These are phyloP conservation scores for Macrophya annulata DNA, from an alignment of 2,888 invertebrate species.

Conservation along the genomic window DNA sequence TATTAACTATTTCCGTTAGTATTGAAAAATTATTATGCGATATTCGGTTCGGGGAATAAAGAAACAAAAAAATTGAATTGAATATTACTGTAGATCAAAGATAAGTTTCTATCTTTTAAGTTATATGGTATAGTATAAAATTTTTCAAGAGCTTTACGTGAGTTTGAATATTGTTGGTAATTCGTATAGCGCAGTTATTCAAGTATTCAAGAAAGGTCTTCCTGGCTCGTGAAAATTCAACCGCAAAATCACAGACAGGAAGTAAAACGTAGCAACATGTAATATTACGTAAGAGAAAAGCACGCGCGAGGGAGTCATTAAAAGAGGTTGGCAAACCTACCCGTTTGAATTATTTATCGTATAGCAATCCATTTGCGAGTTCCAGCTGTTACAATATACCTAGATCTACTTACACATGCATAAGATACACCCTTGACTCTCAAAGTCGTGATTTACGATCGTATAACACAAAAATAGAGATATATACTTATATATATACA, in stretches of 20 bases:
- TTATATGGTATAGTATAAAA: not conserved
- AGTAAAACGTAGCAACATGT: not conserved
- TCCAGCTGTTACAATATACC: not conserved
- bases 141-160: not conserved
- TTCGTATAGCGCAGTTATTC: not conserved
- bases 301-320: not conserved
- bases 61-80: too few relatives aligned
- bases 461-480: not conserved
- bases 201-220: slow-evolving; percentile 9
- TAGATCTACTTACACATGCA: not conserved
- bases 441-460: slow-evolving; percentile 29
- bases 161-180: not conserved
- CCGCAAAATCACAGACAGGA: not conserved
- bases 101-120: not conserved
- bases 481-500: too few relatives aligned
- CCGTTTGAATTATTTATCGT: slow-evolving; percentile 33
- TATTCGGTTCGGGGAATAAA: not conserved
- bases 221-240: not conserved
- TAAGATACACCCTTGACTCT: slow-evolving; percentile 34
- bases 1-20: not conserved
- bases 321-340: slow-evolving; percentile 3
- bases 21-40: not conserved
- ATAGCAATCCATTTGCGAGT: slow-evolving; percentile 29
- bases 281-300: not conserved
- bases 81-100: not conserved